Evolutionary conservation across 2,797 vertebrate species (phyloP).

Genomic region (Macrochelys suwanniensis): DNA sequence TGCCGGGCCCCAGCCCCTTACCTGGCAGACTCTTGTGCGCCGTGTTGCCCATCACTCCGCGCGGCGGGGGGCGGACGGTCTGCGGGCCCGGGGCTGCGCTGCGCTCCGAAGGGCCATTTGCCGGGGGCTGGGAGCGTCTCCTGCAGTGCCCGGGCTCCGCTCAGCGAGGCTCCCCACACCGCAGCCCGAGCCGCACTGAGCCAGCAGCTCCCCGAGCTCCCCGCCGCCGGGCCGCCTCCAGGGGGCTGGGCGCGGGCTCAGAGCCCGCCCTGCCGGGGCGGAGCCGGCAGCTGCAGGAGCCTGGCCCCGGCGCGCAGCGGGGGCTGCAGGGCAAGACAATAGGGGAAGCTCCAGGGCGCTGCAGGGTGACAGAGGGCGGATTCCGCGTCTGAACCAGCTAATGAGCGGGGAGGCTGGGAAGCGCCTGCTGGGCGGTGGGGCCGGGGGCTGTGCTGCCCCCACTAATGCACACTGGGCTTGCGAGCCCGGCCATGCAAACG

Average conservation of each 20-base stretch:
- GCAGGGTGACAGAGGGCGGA: no score
- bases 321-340: neutral
- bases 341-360: neutral
- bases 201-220: neutral
- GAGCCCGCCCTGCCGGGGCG: neutral
- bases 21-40: conserved; percentile 80
- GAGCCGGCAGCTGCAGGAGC: neutral
- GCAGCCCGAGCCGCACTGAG: conserved; percentile 12
- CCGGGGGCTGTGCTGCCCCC: neutral
- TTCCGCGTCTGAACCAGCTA: no score
- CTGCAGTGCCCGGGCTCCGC: neutral
- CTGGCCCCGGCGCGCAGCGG: neutral
- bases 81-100: conserved; percentile 41
- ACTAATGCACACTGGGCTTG: neutral
- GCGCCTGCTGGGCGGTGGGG: neutral
- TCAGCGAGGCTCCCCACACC: neutral
- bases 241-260: neutral
- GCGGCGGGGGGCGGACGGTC: conserved; percentile 54
- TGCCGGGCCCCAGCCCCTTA: conserved; percentile 7
- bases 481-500: neutral
- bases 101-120: conserved; percentile 72
- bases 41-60: conserved; percentile 78
- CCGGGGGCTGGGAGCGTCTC: neutral
- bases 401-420: neutral
- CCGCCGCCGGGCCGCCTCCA: conserved; percentile 14